A percentile compares a stretch with the other conserved stretches of the same genome.
Conservation (phyloP, 2,888 invertebrate species). For the Asteroscopus sphinx region DNA sequence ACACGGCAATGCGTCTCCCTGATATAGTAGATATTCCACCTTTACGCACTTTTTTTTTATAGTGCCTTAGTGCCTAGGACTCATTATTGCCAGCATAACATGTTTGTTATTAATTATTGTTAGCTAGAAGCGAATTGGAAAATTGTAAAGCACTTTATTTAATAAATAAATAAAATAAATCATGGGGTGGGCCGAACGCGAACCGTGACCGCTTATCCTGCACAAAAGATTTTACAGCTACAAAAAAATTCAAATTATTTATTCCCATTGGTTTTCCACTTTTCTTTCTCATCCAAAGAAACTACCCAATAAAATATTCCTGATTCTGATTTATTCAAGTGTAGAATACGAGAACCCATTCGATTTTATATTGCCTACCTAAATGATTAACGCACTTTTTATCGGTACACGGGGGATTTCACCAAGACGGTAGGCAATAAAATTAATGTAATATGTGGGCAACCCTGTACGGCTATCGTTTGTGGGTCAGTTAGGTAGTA, state of each 20-base stretch:
- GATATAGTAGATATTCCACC: no score
- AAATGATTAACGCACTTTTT: constrained; percentile 57
- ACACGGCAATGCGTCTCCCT: no score
- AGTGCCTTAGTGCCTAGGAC: no score
- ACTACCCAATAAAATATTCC: constrained; percentile 43
- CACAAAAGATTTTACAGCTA: neutral
- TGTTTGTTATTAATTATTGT: no score
- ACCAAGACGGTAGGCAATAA: constrained; percentile 40
- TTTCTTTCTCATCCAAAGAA: neutral
- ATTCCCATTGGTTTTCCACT: neutral
- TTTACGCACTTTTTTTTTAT: no score
- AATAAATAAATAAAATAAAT: no score
- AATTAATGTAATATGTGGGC: constrained; percentile 47
- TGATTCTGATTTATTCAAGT: constrained; percentile 52
- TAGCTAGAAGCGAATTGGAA: no score
- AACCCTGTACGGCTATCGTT: constrained; percentile 23
- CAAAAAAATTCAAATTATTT: constrained; percentile 19
- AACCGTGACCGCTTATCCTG: neutral
- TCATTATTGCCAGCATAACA: no score
- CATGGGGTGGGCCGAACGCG: no score
- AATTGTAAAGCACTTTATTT: no score
- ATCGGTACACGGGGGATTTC: constrained; percentile 36
- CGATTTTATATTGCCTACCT: constrained; percentile 50
- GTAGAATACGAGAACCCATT: constrained; percentile 39
- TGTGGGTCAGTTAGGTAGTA: constrained; percentile 35